phyloP scores from a whole-genome alignment of 1,140 invertebrate species.

The Drosophila subobscura region DNA sequence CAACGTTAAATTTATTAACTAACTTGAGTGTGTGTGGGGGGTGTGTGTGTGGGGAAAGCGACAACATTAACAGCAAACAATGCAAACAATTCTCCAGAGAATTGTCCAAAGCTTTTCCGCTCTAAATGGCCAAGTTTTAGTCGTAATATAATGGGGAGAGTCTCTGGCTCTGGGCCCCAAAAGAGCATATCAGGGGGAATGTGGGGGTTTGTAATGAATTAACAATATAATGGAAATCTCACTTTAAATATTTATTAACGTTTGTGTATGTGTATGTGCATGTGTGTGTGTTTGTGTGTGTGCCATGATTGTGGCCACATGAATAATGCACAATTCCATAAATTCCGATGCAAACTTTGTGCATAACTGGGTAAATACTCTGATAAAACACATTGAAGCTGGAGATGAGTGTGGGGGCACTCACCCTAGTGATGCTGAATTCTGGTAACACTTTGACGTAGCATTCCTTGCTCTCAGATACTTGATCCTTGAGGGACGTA shows the following conservation, averaged over 20 bases:
- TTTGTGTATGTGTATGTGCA: constrained; percentile 3
- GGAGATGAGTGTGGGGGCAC: neutral
- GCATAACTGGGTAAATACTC: neutral
- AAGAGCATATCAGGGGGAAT: neutral
- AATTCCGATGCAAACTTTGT: neutral
- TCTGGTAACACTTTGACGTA: neutral
- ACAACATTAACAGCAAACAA: constrained; percentile 38
- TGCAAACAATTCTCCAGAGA: constrained; percentile 36
- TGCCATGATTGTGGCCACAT: constrained; percentile 17
- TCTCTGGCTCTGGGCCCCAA: no score
- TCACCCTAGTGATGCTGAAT: neutral
- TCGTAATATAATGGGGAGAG: constrained; percentile 8
- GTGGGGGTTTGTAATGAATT: constrained; percentile 25
- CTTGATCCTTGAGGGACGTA: neutral
- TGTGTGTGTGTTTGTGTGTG: neutral
- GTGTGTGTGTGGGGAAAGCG: constrained; percentile 17
- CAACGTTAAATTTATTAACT: constrained; percentile 61
- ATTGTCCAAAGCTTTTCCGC: constrained; percentile 42
- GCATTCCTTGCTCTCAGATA: neutral
- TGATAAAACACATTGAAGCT: no score
- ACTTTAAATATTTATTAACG: constrained; percentile 28
- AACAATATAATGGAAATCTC: constrained; percentile 53
- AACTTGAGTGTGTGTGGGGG: constrained; percentile 21
- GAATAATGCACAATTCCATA: constrained; percentile 22
- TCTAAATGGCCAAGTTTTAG: constrained; percentile 46